These are phyloP conservation scores for Margaritifera margaritifera DNA, from an alignment of 2,888 invertebrate genomes.

Conservation along the genomic window DNA sequence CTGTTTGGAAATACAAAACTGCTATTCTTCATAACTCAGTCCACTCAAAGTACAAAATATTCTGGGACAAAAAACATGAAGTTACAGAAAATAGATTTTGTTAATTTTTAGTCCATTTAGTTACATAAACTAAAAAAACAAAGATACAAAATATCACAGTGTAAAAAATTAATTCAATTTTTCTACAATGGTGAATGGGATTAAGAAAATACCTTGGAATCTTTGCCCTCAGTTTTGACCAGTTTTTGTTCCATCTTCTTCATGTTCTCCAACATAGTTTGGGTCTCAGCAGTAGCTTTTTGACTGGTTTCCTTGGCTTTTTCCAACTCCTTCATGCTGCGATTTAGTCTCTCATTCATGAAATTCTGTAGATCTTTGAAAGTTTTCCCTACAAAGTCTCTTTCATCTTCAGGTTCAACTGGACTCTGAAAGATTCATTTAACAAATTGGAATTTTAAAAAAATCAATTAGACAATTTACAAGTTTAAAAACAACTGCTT, in stretches of 20 bases:
- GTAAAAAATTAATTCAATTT: no score
- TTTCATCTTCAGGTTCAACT: conserved; percentile 54
- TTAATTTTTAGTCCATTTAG: no score
- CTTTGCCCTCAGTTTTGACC: conserved; percentile 47
- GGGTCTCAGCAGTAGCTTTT: conserved; percentile 59
- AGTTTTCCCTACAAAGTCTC: conserved; percentile 61
- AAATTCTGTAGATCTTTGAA: conserved; percentile 65
- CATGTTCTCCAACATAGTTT: conserved; percentile 57
- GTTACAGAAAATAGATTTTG: no score
- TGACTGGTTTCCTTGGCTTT: conserved; percentile 48
- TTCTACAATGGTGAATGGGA: no score
- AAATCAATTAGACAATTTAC: neutral
- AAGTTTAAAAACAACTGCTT: neutral
- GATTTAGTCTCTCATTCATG: conserved; percentile 59
- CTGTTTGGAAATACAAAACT: no score
- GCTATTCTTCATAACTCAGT: no score
- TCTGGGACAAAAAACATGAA: no score
- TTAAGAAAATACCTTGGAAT: no score
- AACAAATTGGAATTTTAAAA: neutral
- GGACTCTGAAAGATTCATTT: conserved; percentile 39
- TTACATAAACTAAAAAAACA: no score
- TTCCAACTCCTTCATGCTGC: conserved; percentile 55
- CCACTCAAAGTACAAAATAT: no score
- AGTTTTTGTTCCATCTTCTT: conserved; percentile 51
- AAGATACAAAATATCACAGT: no score